phyloP scores from a whole-genome alignment of 1,140 invertebrate species.

The Cyclina sinensis region DNA sequence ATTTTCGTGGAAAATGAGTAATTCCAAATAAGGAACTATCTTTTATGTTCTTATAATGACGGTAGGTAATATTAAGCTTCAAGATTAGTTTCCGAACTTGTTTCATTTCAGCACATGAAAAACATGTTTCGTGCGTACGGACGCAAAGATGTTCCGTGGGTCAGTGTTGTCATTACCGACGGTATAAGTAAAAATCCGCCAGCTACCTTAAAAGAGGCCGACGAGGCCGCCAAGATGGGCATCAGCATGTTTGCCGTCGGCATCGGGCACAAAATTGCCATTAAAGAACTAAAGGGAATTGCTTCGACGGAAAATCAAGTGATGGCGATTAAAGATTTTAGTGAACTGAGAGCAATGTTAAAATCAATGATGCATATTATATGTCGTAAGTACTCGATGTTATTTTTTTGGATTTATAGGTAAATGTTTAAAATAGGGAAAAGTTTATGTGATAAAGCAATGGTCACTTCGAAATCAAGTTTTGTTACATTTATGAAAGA shows the following conservation, averaged over 20 bases:
- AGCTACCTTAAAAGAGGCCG: constrained; percentile 33
- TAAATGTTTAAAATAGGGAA: too few relatives aligned
- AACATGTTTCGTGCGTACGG: constrained; percentile 30
- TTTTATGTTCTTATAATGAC: too few relatives aligned
- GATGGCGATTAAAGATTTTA: constrained; percentile 17
- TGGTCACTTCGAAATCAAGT: too few relatives aligned
- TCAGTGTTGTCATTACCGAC: constrained; percentile 71
- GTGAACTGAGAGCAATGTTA: constrained; percentile 20
- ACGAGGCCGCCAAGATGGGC: constrained; percentile 33
- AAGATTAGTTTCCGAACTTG: not conserved
- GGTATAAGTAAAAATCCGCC: constrained; percentile 55
- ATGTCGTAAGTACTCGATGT: constrained; percentile 39
- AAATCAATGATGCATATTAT: constrained; percentile 32
- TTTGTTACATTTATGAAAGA: too few relatives aligned
- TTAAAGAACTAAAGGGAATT: constrained; percentile 58
- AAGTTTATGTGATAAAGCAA: too few relatives aligned
- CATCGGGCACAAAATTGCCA: constrained; percentile 43
- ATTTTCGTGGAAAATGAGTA: too few relatives aligned
- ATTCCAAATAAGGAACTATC: too few relatives aligned
- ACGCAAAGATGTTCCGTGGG: constrained; percentile 54
- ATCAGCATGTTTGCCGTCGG: constrained; percentile 72
- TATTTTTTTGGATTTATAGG: too few relatives aligned
- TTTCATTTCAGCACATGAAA: constrained; percentile 43
- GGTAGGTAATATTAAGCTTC: too few relatives aligned
- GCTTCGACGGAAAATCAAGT: constrained; percentile 64